Base-by-base conservation (phyloP, 2,888 invertebrate species). In the Drosophila diplacantha region DNA sequence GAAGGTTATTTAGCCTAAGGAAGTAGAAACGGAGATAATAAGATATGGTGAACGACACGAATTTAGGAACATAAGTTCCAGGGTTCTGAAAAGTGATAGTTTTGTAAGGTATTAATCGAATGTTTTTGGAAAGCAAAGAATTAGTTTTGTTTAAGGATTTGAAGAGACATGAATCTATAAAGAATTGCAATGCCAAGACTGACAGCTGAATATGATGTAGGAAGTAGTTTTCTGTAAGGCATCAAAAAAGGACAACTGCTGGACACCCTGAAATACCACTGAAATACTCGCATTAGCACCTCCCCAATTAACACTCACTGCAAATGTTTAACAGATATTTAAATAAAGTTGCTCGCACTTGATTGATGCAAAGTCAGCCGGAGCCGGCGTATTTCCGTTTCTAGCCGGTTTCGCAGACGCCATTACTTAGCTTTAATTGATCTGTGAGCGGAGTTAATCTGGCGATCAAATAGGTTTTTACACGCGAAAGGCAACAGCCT, bases 201-300 rank as follows among this genome's bases (percentile, higher is more conserved):
- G 44, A 46, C 18, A 14, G 12, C 16, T 16, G 43, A 16, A 44
- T 29, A 12, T 12, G 18, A 44, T 5, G 18, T 8, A 18, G 6
- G 12, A n/a, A 14, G 18, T 44, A 16, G 43, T 12, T 18, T 46
- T 46, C 9, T 29, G 44, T 31, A 31, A 20, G 20, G 9, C 9
- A 29, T 22, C 43, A 61, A 54, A 16, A 47, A 64, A 59, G 64
- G 74, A 64, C 52, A 73, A 38, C 75, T 77, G 75, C 73, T 70
- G 73, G 74, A 76, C 74, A 76, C 76, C 69, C 76, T 74, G n/a
- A n/a, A n/a, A n/a, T n/a, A n/a, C n/a, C 74, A 61, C 63, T 62
- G 6, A 26, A 53, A 60, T 52, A 62, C 37, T 20, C 31, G 18
- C 5, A 29, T 14, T 18, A 18, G 16, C 43, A 49, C 38, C 62